Evolutionary conservation across 2,797 vertebrate genomes (phyloP).

Genomic region (Anabas testudineus): DNA sequence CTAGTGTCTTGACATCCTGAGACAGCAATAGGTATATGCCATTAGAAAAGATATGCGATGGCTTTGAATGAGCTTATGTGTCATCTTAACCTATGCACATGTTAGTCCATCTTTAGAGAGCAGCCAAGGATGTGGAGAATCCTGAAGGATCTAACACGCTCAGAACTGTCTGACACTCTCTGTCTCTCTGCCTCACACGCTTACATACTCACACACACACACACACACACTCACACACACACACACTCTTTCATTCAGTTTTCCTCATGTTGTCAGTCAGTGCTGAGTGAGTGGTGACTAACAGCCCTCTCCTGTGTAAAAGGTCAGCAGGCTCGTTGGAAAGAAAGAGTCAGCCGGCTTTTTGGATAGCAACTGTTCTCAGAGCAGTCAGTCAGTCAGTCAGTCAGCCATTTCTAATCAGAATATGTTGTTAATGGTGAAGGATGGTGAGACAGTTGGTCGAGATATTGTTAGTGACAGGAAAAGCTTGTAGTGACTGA

Average conservation of each 20-base stretch:
- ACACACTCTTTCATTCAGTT: constrained; percentile 62
- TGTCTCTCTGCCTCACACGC: background rate
- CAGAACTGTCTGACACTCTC: constrained; percentile 28
- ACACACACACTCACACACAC: constrained; percentile 14
- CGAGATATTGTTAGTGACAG: constrained; percentile 44
- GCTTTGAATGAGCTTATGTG: constrained; percentile 69
- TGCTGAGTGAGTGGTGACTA: constrained; percentile 80
- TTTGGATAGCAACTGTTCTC: constrained; percentile 79
- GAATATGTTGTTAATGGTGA: constrained; percentile 70
- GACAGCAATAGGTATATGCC: constrained; percentile 57
- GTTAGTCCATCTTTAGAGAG: constrained; percentile 63
- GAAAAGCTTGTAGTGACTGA: constrained; percentile 19
- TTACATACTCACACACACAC: constrained; percentile 18
- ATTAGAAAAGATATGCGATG: constrained; percentile 58
- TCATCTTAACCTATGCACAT: constrained; percentile 71
- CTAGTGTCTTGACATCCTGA: constrained; percentile 50
- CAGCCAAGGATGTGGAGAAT: constrained; percentile 52
- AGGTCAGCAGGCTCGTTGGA: constrained; percentile 71
- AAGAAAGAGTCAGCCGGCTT: constrained; percentile 77
- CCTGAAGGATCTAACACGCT: constrained; percentile 42
- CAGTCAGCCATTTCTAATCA: constrained; percentile 74
- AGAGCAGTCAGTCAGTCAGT: constrained; percentile 61
- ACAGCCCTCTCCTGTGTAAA: constrained; percentile 71
- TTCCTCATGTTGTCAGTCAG: constrained; percentile 75
- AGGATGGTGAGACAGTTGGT: constrained; percentile 41